Conservation (phyloP, 92 coral and sea anemone species). For the Anthopleura xanthogrammica region DNA sequence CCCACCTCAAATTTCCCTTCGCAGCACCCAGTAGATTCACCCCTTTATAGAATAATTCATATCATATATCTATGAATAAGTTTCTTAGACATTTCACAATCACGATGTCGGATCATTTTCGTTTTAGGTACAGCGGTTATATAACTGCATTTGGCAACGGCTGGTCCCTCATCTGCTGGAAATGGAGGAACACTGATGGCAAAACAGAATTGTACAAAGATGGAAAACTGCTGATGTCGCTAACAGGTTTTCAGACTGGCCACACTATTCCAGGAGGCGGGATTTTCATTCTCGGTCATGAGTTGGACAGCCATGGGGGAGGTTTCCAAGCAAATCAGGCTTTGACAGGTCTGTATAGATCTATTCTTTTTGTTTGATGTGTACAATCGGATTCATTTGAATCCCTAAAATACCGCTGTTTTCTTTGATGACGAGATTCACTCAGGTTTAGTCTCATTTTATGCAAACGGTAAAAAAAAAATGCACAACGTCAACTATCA, state of each 20-base stretch:
- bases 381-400: too few species aligned
- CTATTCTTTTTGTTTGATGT: too few species aligned
- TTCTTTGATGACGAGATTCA: too few species aligned
- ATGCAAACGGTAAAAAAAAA: too few species aligned
- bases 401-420: background rate
- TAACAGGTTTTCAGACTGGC: background rate
- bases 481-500: too few species aligned
- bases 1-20: too few species aligned
- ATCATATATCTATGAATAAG: too few species aligned
- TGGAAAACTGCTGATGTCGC: background rate
- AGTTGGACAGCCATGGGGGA: background rate
- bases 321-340: constrained; percentile 7
- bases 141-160: background rate
- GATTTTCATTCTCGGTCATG: constrained; percentile 10
- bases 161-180: constrained; percentile 2
- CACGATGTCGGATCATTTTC: background rate
- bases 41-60: too few species aligned
- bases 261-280: constrained; percentile 7
- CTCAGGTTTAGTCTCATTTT: too few species aligned
- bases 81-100: too few species aligned
- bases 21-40: too few species aligned
- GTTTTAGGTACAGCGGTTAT: background rate
- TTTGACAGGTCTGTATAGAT: background rate
- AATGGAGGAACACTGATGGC: constrained; percentile 8
- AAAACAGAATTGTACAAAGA: background rate